These are phyloP conservation scores for Thalassarche chlororhynchos DNA, from an alignment of 2,113 vertebrate species.

Conservation along the genomic window DNA sequence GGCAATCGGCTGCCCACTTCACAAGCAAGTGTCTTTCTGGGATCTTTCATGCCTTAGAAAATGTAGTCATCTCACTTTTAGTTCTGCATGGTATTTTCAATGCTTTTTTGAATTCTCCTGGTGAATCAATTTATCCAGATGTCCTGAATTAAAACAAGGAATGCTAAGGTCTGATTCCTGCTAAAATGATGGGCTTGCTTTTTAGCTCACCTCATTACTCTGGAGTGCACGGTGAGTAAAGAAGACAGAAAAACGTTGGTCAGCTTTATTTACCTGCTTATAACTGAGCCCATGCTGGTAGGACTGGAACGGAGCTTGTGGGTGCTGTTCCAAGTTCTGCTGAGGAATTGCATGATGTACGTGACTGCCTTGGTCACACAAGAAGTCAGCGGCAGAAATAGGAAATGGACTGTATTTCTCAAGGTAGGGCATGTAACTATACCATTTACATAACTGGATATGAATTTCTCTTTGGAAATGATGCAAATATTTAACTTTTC, in stretches of 20 bases:
- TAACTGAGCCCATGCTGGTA: background rate
- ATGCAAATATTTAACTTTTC: background rate
- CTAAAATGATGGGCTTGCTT: background rate
- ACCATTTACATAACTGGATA: background rate
- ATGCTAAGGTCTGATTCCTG: background rate
- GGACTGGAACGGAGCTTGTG: background rate
- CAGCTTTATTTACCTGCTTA: background rate
- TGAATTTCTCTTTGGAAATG: background rate
- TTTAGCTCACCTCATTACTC: background rate
- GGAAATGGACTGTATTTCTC: background rate
- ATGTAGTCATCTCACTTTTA: background rate
- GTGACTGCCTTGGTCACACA: rapidly evolving
- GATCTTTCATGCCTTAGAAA: background rate
- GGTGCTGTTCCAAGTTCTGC: background rate
- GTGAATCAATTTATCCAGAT: background rate
- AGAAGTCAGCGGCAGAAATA: background rate
- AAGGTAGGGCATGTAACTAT: background rate
- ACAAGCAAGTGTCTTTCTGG: background rate
- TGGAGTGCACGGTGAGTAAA: background rate
- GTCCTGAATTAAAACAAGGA: background rate
- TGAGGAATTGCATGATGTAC: background rate
- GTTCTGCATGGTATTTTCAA: background rate
- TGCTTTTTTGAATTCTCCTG: background rate
- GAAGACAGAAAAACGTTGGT: background rate
- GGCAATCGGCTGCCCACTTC: background rate